These are phyloP conservation scores for Crocodylus rhombifer DNA, from an alignment of 2,797 vertebrate genomes.

Conservation along the genomic window DNA sequence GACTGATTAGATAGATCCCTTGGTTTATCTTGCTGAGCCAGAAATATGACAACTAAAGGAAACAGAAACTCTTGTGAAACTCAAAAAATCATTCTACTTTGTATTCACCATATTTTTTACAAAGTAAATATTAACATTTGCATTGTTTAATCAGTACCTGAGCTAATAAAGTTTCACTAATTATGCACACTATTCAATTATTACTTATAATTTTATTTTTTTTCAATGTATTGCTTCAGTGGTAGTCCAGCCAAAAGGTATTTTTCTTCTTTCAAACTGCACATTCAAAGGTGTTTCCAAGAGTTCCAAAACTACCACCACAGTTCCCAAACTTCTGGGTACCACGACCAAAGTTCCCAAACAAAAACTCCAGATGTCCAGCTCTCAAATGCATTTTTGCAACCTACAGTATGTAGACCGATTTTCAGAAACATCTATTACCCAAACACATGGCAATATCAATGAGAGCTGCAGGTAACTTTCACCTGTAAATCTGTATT, in stretches of 20 bases:
- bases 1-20: slow-evolving; percentile 46
- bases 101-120: slow-evolving; percentile 1
- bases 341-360: neutral
- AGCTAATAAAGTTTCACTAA: neutral
- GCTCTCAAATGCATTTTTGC: neutral
- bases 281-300: neutral
- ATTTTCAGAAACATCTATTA: neutral
- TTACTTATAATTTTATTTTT: neutral
- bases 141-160: slow-evolving; percentile 36
- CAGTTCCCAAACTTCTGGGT: neutral
- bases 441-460: neutral
- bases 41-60: neutral
- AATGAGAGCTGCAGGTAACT: neutral
- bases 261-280: neutral
- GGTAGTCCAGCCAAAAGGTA: too few relatives aligned
- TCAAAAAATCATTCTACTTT: slow-evolving; percentile 32
- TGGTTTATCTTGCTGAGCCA: slow-evolving; percentile 14
- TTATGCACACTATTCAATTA: neutral
- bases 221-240: neutral
- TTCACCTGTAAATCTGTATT: neutral
- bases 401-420: neutral
- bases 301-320: neutral
- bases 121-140: slow-evolving; percentile 6
- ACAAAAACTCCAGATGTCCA: neutral
- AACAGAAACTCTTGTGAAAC: neutral